Base-by-base conservation (phyloP, 2,888 invertebrate species). In the Drosophila neotestacea region DNA sequence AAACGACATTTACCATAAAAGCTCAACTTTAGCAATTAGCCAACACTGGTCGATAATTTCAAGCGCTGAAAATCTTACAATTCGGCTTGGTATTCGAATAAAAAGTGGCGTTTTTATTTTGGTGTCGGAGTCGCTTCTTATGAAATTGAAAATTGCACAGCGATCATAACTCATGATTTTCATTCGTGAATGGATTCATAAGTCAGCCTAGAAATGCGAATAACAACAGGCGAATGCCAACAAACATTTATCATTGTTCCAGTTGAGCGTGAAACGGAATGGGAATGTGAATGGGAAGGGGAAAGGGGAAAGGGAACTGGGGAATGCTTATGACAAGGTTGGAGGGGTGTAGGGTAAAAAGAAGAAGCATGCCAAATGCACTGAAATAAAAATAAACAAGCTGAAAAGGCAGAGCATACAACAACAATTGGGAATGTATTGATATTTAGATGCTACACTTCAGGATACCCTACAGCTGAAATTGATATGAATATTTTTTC, bases 171-270 rank as follows among this genome's bases (percentile, higher is more conserved):
- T 85, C 80, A 85, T 80, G 64, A 69, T 68, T 65, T 65, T 61
- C 73, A 60, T 61, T 51, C 41, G 52, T 27, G 58, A 48, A 65
- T 56, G 50, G 50, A 68, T 61, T 51, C 72, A 74, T 60, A 65
- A 81, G 80, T 71, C 76, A 73, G 73, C 79, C 77, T 69, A 79
- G 79, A 61, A 82, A 79, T 70, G 75, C 77, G 77, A 75, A 80
- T 68, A 83, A 74, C 85, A 81, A 84, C 77, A 36, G 82, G 55
- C 81, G 67, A 81, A 79, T 66, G 82, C 83, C 80, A 77, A 63
- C 75, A 66, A 75, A 66, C 84, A 83, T 83, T 80, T 83, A 83
- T 86, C 86, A 83, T 80, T 65, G 68, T 80, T 69, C 70, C 75
- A 83, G 86, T 75, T 77, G 86, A 80, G 83, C 77, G 77, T 73